Evolutionary conservation across 2,888 invertebrate genomes (phyloP).

Genomic region (Gnatocerus cornutus): DNA sequence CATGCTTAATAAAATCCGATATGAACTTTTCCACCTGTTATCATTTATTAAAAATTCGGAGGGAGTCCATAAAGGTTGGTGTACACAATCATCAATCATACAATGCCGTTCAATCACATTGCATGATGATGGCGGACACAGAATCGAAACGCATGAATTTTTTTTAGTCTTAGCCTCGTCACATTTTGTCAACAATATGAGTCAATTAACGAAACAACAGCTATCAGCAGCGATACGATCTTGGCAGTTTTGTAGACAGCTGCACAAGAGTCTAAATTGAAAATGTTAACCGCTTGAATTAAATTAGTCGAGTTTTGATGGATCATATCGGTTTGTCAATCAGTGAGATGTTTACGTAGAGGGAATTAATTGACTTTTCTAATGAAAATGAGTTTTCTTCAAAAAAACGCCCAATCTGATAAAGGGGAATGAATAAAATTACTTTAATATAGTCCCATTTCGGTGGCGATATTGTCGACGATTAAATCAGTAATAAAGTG

Average conservation of each 20-base stretch:
- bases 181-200: conserved; percentile 6
- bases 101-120: conserved; percentile 61
- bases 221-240: conserved; percentile 1
- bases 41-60: conserved; percentile 53
- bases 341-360: conserved; percentile 1
- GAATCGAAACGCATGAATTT: conserved; percentile 40
- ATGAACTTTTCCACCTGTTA: conserved; percentile 56
- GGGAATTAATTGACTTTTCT: conserved; percentile 10
- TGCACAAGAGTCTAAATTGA: conserved; percentile 9
- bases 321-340: conserved; percentile 6
- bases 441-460: not conserved
- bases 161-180: not conserved
- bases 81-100: conserved; percentile 60
- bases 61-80: conserved; percentile 47
- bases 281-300: conserved; percentile 4
- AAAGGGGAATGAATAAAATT: not conserved
- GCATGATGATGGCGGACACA: conserved; percentile 47
- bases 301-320: conserved; percentile 13
- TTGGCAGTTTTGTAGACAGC: conserved; percentile 8
- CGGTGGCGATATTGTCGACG: conserved; percentile 1
- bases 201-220: conserved; percentile 9
- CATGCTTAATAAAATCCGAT: conserved; percentile 49
- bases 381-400: conserved; percentile 9
- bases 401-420: not conserved
- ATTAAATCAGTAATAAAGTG: conserved; percentile 3